phyloP scores from a whole-genome alignment of 2,113 vertebrate species.

The Kobus ellipsiprymnus region DNA sequence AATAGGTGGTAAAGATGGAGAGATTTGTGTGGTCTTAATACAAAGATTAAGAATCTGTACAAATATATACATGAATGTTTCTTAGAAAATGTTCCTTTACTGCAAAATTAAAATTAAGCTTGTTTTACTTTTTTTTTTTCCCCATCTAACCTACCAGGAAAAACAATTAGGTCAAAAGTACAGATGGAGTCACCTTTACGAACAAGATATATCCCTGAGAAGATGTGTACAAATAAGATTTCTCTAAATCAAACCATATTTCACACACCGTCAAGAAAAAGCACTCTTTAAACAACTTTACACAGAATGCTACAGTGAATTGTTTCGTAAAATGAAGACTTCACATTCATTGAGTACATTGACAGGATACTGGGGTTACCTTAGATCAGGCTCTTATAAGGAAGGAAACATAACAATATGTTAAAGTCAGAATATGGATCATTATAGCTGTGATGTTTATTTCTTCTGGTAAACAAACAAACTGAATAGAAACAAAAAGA shows the following conservation, averaged over 20 bases:
- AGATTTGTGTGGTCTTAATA: not conserved
- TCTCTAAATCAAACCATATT: constrained; percentile 8
- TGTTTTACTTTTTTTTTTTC: not conserved
- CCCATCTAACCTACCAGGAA: not conserved
- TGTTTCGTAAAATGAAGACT: not conserved
- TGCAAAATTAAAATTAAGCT: constrained; percentile 31
- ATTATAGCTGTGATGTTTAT: not conserved
- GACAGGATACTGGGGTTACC: not conserved
- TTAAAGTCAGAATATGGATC: not conserved
- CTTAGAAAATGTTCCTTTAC: not conserved
- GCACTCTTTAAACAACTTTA: not conserved
- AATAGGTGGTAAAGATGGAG: not conserved
- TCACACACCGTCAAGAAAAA: not conserved
- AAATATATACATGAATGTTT: not conserved
- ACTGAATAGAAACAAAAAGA: constrained; percentile 7
- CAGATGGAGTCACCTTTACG: not conserved
- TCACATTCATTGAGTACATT: not conserved
- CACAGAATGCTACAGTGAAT: not conserved
- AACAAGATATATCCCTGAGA: not conserved
- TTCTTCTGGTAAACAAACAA: constrained; percentile 23
- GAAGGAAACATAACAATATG: not conserved
- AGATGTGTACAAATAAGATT: not conserved
- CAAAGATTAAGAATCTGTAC: not conserved
- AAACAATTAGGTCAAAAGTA: not conserved
- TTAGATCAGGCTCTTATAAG: not conserved